Evolutionary conservation across 2,888 invertebrate species (phyloP), one percentile per base, ranked within the genome.

Genomic region (Geotrupes spiniger): DNA sequence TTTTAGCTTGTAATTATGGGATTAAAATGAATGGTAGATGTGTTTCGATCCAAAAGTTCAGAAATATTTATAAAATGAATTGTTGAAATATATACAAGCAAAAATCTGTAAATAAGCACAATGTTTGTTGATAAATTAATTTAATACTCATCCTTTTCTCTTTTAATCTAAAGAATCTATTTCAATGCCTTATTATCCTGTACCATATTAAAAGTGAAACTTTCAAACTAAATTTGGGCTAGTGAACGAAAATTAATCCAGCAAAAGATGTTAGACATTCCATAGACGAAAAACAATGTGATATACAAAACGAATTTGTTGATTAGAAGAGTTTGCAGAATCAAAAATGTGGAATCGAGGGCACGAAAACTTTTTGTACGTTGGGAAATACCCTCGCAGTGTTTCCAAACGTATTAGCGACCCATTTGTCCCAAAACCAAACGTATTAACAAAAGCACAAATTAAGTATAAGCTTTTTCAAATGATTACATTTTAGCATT

Each of bases 401-500:
- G n/a, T n/a, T n/a, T 36, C n/a, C 5, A 36, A 36, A 16, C 14
- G 17, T 36, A 16, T 14, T 36, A n/a, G 8, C 12, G 3, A 12
- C 12, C 8, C 3, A 2, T 12, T 12, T 33, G 14, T 33, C 33
- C 33, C 33, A 15, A 33, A 38, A 38, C 21, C 11, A 17, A 38
- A 17, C 38, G 21, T 38, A 17, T 41, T 28, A 27, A 41, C 44
- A 36, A 56, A 66, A 67, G 69, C 69, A 69, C 69, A 69, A 69
- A 69, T 66, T 69, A 69, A 63, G 52, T 60, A 60, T 69, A 68
- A 64, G 67, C 61, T 66, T 62, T 21, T 57, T 52, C 52, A 54
- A 40, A 21, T n/a, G n/a, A n/a, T n/a, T n/a, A n/a, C n/a, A n/a
- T 39, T 42, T 28, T 45, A 44, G 40, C 28, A 31, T 12, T 26